phyloP scores from a whole-genome alignment of 2,797 vertebrate species.

The Eidolon dupreanum region DNA sequence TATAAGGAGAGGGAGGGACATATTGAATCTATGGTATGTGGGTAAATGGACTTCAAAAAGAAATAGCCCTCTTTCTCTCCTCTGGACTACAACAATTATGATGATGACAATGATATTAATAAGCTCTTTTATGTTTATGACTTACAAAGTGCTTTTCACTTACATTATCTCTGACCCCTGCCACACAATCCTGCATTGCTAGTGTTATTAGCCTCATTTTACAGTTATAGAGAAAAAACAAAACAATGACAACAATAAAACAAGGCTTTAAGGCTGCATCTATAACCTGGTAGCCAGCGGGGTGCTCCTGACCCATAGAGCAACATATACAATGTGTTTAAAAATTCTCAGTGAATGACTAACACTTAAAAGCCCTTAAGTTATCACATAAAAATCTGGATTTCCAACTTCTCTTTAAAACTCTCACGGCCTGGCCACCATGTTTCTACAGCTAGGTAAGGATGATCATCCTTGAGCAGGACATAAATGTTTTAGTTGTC shows the following conservation, averaged over 20 bases:
- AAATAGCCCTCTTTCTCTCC: not conserved
- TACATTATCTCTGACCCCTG: conserved; percentile 54
- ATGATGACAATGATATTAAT: not conserved
- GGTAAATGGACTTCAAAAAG: not conserved
- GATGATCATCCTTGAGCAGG: not conserved
- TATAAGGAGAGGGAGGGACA: not conserved
- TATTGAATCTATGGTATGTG: not conserved
- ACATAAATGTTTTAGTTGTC: not conserved
- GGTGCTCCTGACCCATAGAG: not conserved
- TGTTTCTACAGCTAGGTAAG: not conserved
- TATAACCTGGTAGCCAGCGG: not conserved
- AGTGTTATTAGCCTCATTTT: conserved; percentile 3
- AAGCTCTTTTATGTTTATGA: conserved; percentile 21
- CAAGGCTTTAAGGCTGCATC: not conserved
- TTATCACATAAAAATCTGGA: not conserved
- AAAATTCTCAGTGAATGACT: not conserved
- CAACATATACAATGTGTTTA: accelerated
- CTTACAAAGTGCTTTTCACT: conserved; percentile 57
- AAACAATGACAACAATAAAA: not conserved
- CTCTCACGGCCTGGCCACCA: not conserved
- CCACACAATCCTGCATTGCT: not conserved
- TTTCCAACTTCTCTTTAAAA: not conserved
- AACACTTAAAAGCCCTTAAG: not conserved
- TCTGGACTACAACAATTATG: not conserved
- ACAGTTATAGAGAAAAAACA: not conserved